Evolutionary conservation across 2,888 invertebrate species (phyloP).

Genomic region (Mallateleia sp.): DNA sequence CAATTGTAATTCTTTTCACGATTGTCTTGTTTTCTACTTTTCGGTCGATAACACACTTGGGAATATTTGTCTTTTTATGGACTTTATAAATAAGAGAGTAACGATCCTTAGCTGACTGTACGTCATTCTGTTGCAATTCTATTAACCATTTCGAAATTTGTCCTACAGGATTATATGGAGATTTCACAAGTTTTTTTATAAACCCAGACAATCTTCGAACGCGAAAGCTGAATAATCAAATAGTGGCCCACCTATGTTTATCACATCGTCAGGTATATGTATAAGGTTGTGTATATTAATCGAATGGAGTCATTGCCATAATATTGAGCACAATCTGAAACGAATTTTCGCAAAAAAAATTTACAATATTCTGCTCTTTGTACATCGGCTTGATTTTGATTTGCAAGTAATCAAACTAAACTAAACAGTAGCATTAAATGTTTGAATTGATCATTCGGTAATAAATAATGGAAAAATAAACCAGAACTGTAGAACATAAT

Average conservation of each 20-base stretch:
- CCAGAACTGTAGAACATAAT: conserved; percentile 71
- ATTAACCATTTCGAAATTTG: conserved; percentile 17
- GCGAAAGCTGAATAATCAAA: conserved; percentile 71
- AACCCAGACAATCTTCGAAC: conserved; percentile 76
- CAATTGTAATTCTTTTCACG: conserved; percentile 4
- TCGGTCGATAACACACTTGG: conserved; percentile 8
- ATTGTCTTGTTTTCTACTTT: conserved; percentile 9
- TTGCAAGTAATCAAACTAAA: conserved; percentile 61
- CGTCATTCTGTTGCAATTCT: conserved; percentile 4
- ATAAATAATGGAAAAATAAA: conserved; percentile 56
- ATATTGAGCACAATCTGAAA: conserved; percentile 61
- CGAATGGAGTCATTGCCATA: conserved; percentile 72
- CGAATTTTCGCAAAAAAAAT: conserved; percentile 40
- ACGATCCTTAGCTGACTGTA: conserved; percentile 2
- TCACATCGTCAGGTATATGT: conserved; percentile 75
- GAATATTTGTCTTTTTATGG: neutral
- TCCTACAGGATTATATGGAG: conserved; percentile 21
- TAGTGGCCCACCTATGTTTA: conserved; percentile 56
- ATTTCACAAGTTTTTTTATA: conserved; percentile 65
- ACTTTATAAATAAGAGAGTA: conserved; percentile 24
- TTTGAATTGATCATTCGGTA: conserved; percentile 59
- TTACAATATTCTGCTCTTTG: conserved; percentile 49
- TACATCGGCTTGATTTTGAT: conserved; percentile 39
- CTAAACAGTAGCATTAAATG: conserved; percentile 69
- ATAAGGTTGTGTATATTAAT: conserved; percentile 73